phyloP scores from a whole-genome alignment of 2,113 vertebrate species.

The Catagonus wagneri region DNA sequence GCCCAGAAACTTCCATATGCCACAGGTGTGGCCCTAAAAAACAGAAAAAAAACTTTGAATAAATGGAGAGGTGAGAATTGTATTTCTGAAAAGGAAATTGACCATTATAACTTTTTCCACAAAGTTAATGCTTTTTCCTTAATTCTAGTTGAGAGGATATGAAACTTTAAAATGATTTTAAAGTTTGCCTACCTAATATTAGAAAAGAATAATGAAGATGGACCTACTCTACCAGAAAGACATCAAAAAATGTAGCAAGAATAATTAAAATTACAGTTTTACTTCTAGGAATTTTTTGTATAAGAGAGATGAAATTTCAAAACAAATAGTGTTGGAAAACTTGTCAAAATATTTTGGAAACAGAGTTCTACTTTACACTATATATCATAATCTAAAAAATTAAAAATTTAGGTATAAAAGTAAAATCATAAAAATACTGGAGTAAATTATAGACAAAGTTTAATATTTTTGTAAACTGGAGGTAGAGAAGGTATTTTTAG shows the following conservation, averaged over 20 bases:
- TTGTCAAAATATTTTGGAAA: slow-evolving; percentile 20
- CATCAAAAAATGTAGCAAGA: neutral
- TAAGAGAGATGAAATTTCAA: neutral
- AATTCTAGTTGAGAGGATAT: neutral
- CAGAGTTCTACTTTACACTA: neutral
- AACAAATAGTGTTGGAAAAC: neutral
- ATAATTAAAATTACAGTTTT: slow-evolving; percentile 24
- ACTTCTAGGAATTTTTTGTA: neutral
- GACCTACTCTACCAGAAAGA: neutral
- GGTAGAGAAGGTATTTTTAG: neutral
- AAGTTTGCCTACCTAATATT: slow-evolving; percentile 12
- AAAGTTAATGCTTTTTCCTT: neutral
- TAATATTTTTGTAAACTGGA: neutral
- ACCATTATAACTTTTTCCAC: neutral
- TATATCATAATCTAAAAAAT: neutral
- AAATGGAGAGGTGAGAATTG: neutral
- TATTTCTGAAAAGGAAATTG: neutral
- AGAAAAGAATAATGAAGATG: neutral
- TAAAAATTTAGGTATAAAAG: neutral
- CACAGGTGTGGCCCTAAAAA: too few species aligned
- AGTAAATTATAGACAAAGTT: neutral
- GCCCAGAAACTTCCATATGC: too few species aligned
- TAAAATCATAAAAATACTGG: neutral
- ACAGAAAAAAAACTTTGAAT: neutral
- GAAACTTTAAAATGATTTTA: slow-evolving; percentile 15